phyloP scores from a whole-genome alignment of 2,113 vertebrate species.

The Xiphophorus couchianus region DNA sequence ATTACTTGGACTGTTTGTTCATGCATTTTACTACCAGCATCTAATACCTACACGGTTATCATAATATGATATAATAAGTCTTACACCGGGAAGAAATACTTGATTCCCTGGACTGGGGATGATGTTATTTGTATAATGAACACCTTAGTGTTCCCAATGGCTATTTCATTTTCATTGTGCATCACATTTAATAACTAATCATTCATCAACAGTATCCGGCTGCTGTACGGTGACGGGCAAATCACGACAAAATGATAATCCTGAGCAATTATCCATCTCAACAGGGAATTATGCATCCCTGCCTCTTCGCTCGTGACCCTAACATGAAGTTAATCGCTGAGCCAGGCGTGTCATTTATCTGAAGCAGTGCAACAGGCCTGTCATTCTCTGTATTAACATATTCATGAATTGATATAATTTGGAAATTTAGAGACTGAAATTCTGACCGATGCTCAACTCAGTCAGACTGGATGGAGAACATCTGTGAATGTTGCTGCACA shows the following conservation, averaged over 20 bases:
- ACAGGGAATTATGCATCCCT: neutral
- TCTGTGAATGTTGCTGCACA: too few relatives aligned
- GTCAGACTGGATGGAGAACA: too few relatives aligned
- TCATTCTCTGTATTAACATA: neutral
- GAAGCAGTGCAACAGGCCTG: neutral
- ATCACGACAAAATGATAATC: constrained; percentile 12
- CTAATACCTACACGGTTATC: too few relatives aligned
- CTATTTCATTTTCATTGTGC: neutral
- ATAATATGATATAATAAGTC: too few relatives aligned
- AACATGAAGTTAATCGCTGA: constrained; percentile 12
- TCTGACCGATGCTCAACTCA: too few relatives aligned
- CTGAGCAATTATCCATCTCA: constrained; percentile 18
- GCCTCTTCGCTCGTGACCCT: neutral
- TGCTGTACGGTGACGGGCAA: neutral
- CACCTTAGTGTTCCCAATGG: neutral
- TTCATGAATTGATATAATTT: neutral
- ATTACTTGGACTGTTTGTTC: too few relatives aligned
- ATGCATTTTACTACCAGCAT: too few relatives aligned
- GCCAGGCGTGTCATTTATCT: constrained; percentile 15
- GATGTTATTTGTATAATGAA: too few relatives aligned
- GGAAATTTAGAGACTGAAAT: too few relatives aligned
- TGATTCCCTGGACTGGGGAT: too few relatives aligned
- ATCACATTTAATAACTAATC: neutral
- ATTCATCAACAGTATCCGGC: too few relatives aligned
- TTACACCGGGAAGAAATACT: too few relatives aligned